Evolutionary conservation across 2,797 vertebrate genomes (phyloP).

Genomic region (Macroramphosus scolopax): DNA sequence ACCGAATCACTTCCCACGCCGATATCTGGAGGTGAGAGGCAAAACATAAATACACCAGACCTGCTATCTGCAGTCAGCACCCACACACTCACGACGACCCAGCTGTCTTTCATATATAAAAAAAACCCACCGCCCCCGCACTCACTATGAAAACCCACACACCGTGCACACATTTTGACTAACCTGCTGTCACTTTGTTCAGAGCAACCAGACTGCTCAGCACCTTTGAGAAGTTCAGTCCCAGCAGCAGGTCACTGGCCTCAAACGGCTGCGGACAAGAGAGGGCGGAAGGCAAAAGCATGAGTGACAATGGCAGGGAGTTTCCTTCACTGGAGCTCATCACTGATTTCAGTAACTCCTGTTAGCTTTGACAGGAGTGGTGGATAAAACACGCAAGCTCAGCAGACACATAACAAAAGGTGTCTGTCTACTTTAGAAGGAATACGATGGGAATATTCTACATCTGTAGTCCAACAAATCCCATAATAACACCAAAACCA

Average conservation of each 20-base stretch:
- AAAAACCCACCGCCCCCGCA: conserved; percentile 11
- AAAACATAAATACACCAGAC: conserved; percentile 47
- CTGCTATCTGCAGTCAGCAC: conserved; percentile 24
- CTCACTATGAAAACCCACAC: not conserved
- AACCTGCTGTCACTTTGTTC: conserved; percentile 98
- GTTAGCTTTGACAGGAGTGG: too few relatives aligned
- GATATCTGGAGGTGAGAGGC: conserved; percentile 80
- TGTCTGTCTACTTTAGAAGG: not conserved
- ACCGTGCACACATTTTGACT: conserved; percentile 45
- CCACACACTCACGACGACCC: conserved; percentile 25
- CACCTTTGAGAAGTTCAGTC: conserved; percentile 96
- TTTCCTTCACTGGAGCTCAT: conserved; percentile 12
- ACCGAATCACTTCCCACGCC: conserved; percentile 93
- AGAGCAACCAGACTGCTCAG: conserved; percentile 92
- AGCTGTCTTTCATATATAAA: conserved; percentile 27
- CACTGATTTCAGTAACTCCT: conserved; percentile 22
- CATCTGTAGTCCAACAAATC: not conserved
- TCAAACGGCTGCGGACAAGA: conserved; percentile 88
- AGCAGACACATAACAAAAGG: conserved; percentile 1
- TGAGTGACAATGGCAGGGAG: conserved; percentile 2
- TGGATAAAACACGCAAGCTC: too few relatives aligned
- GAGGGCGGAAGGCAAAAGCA: conserved; percentile 18
- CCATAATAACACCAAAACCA: too few relatives aligned
- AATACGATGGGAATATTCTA: not conserved
- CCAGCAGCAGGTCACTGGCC: conserved; percentile 95